Evolutionary conservation across 2,797 vertebrate species (phyloP), one percentile per base, ranked within the genome.

Genomic region (Platyrinchus mystaceus): DNA sequence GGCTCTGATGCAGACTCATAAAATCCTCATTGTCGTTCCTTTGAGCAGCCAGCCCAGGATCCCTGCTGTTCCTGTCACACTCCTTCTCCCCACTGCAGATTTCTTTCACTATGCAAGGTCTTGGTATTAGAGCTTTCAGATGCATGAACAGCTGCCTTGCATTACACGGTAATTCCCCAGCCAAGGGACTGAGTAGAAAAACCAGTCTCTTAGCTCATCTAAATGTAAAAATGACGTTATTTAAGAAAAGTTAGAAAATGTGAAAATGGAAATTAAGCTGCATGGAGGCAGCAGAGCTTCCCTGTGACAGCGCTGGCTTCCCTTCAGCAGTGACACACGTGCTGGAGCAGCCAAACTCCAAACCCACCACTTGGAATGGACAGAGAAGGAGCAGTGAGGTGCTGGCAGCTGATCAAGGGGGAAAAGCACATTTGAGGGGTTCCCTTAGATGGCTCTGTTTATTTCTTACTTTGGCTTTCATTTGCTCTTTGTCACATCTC

Each of bases 271-370:
- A 47, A 23, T 14, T 28, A 37, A 69, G 44, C 23, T 69, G 36
- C 4, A 2, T 0, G 13, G 43, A 73, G 60, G 34, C 58, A 62
- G 70, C 67, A 27, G 58, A 43, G 20, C 7, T 2, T 64, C 41
- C 2, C 37, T 9, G 28, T 26, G 78, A 23, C 41, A 20, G 28
- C 0, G 0, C 18, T 76, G 0, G 2, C 52, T 34, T 21, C 22
- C 64, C 21, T 0, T 0, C 30, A 70, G 70, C 32, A 47, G 26
- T 2, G 27, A 18, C 46, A 24, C 16, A 4, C 1, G 5, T 13
- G 10, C n/a, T 19, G 47, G 50, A 53, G 50, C 56, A 56, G 58
- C 69, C 23, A n/a, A n/a, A 2, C 26, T 32, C 80, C n/a, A 9
- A 10, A 24, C 21, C 43, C 37, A 6, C 17, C 2, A 2, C 70